phyloP scores from a whole-genome alignment of 2,888 invertebrate species.

The Pristionchus fissidentatus region DNA sequence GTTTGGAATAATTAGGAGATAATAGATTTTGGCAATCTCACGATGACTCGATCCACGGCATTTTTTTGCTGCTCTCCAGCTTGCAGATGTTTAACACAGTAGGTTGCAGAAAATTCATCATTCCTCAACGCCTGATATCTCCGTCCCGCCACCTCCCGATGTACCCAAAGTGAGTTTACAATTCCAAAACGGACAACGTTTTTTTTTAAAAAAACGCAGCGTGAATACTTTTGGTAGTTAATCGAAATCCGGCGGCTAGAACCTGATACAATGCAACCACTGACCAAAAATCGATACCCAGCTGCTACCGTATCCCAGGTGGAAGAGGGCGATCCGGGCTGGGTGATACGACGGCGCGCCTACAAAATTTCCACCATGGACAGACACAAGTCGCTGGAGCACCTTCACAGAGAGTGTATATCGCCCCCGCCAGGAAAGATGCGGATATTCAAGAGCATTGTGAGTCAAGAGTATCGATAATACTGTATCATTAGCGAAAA shows the following conservation, averaged over 20 bases:
- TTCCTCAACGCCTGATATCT: conserved; percentile 38
- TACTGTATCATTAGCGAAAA: neutral
- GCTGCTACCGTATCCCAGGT: neutral
- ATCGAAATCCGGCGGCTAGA: too few relatives aligned
- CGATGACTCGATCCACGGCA: neutral
- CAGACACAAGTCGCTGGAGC: conserved; percentile 43
- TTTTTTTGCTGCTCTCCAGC: neutral
- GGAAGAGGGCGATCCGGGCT: conserved; percentile 45
- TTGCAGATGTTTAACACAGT: neutral
- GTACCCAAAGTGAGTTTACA: neutral
- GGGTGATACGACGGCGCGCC: conserved; percentile 42
- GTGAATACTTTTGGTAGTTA: neutral
- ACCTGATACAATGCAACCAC: too few relatives aligned
- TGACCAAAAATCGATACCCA: too few relatives aligned
- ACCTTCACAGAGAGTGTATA: conserved; percentile 32
- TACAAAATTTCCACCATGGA: conserved; percentile 35
- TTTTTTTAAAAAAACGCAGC: too few relatives aligned
- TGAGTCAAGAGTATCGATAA: neutral
- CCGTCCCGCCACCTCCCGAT: conserved; percentile 36
- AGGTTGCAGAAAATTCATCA: conserved; percentile 43
- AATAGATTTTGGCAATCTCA: too few relatives aligned
- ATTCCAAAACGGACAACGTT: too few relatives aligned
- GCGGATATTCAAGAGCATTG: conserved; percentile 32
- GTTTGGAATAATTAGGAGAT: too few relatives aligned
- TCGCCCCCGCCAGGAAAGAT: conserved; percentile 40